Percentiles rank a stretch among this genome's conserved stretches.
phyloP scores from a whole-genome alignment of 1,140 invertebrate genomes.

The Meloidogyne floridensis region DNA sequence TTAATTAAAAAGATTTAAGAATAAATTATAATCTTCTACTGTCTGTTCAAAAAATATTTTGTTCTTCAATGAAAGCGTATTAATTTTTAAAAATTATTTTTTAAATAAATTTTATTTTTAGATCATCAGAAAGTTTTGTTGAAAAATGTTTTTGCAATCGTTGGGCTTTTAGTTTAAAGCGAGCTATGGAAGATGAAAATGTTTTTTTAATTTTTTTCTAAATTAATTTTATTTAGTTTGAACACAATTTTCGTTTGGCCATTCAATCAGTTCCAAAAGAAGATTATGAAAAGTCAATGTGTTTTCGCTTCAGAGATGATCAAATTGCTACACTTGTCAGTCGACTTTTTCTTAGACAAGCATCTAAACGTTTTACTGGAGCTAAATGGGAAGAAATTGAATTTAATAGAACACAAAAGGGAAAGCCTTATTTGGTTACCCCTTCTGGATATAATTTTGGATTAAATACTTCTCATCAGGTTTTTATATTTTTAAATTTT shows the following conservation, averaged over 20 bases:
- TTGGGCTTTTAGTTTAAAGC: conserved; percentile 61
- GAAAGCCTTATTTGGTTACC: conserved; percentile 58
- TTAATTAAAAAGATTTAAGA: no score
- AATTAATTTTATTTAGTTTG: conserved; percentile 51
- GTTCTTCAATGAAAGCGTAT: not conserved
- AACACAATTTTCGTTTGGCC: conserved; percentile 56
- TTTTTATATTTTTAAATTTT: conserved; percentile 19
- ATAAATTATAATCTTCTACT: no score
- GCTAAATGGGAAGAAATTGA: conserved; percentile 53
- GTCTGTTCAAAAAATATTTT: not conserved
- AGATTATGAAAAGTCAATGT: conserved; percentile 57
- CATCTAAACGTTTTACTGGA: conserved; percentile 47
- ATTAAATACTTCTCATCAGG: conserved; percentile 63
- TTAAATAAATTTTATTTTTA: not conserved
- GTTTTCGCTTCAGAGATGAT: conserved; percentile 59
- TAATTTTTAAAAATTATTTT: not conserved
- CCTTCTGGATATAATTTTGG: conserved; percentile 53
- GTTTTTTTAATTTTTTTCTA: conserved; percentile 32
- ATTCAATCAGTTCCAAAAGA: conserved; percentile 58
- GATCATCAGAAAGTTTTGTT: conserved; percentile 3
- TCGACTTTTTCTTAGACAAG: conserved; percentile 59
- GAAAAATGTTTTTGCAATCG: conserved; percentile 54
- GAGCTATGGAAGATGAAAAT: conserved; percentile 54
- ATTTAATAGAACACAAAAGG: conserved; percentile 58
- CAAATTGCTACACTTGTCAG: conserved; percentile 60